These are phyloP conservation scores for Eupithecia insigniata DNA, from an alignment of 2,888 invertebrate species.

Conservation along the genomic window DNA sequence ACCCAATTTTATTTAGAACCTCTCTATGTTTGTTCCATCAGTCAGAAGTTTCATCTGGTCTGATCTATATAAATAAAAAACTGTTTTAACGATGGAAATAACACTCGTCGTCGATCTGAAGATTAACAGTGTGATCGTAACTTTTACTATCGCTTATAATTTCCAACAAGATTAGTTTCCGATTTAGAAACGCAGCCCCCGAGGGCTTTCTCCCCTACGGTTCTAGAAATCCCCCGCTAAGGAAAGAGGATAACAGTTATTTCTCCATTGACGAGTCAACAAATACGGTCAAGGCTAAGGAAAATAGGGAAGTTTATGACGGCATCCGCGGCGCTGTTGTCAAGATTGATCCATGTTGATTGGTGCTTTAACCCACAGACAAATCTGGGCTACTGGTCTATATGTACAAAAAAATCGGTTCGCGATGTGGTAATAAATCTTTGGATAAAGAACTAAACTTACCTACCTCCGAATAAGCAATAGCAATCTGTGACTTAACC, in stretches of 20 bases:
- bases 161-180: conserved; percentile 33
- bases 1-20: no score
- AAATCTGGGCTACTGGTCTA: not conserved
- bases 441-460: not conserved
- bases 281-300: not conserved
- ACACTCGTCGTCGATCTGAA: not conserved
- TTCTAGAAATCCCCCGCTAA: not conserved
- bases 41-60: not conserved
- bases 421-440: not conserved
- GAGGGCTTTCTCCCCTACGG: not conserved
- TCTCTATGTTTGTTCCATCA: not conserved
- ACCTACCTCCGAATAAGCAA: not conserved
- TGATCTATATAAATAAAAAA: not conserved
- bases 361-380: not conserved
- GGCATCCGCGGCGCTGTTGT: not conserved
- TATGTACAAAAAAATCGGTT: not conserved
- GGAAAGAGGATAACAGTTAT: conserved; percentile 22
- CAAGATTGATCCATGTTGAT: not conserved
- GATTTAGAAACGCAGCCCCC: conserved; percentile 20
- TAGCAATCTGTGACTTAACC: not conserved
- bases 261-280: conserved; percentile 14
- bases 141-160: conserved; percentile 25
- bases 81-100: not conserved
- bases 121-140: conserved; percentile 10
- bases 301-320: not conserved